These are phyloP conservation scores for Chunga burmeisteri DNA, from an alignment of 2,113 vertebrate genomes.

Conservation along the genomic window DNA sequence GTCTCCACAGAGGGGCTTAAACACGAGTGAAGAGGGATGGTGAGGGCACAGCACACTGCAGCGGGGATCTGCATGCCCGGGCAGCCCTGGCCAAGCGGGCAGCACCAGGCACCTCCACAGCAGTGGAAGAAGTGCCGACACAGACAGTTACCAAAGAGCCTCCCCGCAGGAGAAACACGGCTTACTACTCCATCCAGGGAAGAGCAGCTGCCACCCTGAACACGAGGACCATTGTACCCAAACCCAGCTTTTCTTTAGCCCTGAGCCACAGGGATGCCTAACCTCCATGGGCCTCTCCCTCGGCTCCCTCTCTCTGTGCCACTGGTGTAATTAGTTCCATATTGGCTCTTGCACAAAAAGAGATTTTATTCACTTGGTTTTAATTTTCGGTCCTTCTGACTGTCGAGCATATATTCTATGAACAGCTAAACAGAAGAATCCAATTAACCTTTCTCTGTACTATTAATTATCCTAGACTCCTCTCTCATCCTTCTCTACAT, in stretches of 20 bases:
- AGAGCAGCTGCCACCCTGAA: accelerated
- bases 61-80: accelerated
- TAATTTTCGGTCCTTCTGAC: slow-evolving; percentile 11
- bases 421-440: slow-evolving; percentile 33
- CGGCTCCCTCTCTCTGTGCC: neutral
- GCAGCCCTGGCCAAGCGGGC: neutral
- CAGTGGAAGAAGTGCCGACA: neutral
- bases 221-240: neutral
- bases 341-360: neutral
- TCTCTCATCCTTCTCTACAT: neutral
- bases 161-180: neutral
- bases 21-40: neutral
- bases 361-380: slow-evolving; percentile 22
- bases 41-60: neutral
- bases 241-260: neutral
- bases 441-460: slow-evolving; percentile 47
- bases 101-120: neutral
- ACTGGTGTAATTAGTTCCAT: neutral
- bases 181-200: neutral
- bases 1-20: neutral
- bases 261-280: neutral
- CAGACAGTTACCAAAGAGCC: neutral
- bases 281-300: neutral
- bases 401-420: neutral
- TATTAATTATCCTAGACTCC: slow-evolving; percentile 30